phyloP scores from a whole-genome alignment of 2,888 invertebrate genomes.

The Thymelicus sylvestris region DNA sequence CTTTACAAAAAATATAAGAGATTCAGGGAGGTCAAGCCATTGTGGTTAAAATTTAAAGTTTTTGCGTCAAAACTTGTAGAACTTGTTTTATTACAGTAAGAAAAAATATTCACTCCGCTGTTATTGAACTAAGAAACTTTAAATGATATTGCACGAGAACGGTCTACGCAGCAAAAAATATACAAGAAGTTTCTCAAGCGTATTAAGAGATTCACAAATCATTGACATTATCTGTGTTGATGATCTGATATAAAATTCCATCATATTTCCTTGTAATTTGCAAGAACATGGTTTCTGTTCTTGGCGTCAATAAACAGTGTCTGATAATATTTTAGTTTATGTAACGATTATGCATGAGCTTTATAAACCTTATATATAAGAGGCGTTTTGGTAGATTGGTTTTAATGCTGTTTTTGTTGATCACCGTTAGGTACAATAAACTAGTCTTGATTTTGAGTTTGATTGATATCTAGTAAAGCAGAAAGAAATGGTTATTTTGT shows the following conservation, averaged over 20 bases:
- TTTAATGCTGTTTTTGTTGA: no score
- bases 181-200: conserved; percentile 1
- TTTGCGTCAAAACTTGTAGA: conserved; percentile 1
- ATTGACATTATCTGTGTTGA: not conserved
- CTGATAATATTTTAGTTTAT: not conserved
- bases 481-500: no score
- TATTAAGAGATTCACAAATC: conserved; percentile 2
- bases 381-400: no score
- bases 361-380: no score
- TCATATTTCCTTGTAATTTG: not conserved
- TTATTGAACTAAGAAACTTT: conserved; percentile 3
- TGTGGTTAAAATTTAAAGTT: not conserved
- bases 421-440: no score
- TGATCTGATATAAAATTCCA: not conserved
- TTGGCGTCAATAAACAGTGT: not conserved
- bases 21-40: not conserved
- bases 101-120: conserved; percentile 3
- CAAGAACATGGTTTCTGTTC: not conserved
- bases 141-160: not conserved
- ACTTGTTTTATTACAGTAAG: conserved; percentile 1
- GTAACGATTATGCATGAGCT: no score
- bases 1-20: not conserved
- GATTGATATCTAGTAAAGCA: no score
- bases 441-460: no score
- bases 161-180: not conserved